phyloP scores from a whole-genome alignment of 2,888 invertebrate species.

The Drosophila emarginata region DNA sequence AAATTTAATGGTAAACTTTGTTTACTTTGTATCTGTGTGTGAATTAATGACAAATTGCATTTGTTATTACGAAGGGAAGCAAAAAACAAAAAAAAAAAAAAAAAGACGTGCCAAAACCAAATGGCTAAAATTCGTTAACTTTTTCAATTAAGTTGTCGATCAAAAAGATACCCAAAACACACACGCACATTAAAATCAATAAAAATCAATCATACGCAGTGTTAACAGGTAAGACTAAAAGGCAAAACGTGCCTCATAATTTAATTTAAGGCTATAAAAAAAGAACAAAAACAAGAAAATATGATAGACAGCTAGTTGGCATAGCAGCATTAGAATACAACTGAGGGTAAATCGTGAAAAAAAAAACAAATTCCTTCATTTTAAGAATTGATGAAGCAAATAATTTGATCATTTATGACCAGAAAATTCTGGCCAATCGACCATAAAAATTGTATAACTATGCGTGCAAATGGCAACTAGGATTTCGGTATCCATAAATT shows the following conservation, averaged over 20 bases:
- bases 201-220: slow-evolving; percentile 69
- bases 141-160: slow-evolving; percentile 73
- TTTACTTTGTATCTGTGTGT: slow-evolving; percentile 26
- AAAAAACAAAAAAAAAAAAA: background rate
- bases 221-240: slow-evolving; percentile 32
- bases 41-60: slow-evolving; percentile 51
- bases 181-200: slow-evolving; percentile 63
- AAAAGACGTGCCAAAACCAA: slow-evolving; percentile 37
- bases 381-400: slow-evolving; percentile 9
- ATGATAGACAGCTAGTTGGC: slow-evolving; percentile 46
- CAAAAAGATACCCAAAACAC: slow-evolving; percentile 39
- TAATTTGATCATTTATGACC: slow-evolving; percentile 8
- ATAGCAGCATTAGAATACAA: slow-evolving; percentile 22
- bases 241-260: slow-evolving; percentile 48
- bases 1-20: slow-evolving; percentile 64
- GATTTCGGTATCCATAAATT: background rate
- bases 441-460: background rate
- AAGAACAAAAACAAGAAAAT: slow-evolving; percentile 28
- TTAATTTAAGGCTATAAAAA: slow-evolving; percentile 51
- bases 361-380: background rate
- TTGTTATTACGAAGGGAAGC: background rate
- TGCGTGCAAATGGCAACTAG: background rate
- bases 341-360: slow-evolving; percentile 1
- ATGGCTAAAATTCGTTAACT: slow-evolving; percentile 62
- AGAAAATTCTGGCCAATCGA: background rate